Evolutionary conservation across 2,113 vertebrate genomes (phyloP).

Genomic region (Callaeas wilsoni): DNA sequence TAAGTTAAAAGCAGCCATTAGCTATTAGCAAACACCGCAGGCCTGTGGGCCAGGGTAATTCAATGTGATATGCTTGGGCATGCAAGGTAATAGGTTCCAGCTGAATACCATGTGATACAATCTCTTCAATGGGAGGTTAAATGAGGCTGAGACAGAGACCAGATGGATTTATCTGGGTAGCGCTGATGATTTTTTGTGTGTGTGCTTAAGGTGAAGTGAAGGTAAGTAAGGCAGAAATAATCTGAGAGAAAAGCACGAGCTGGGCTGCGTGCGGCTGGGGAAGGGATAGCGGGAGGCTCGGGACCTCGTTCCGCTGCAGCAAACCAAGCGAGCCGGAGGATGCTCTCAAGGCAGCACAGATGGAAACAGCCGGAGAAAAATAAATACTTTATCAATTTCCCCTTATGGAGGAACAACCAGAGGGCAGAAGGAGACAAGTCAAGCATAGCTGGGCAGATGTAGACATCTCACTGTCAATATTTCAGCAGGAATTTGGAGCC

Average conservation of each 20-base stretch:
- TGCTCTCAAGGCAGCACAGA: not conserved
- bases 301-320: not conserved
- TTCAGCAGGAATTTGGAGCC: not conserved
- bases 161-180: slow-evolving; percentile 57
- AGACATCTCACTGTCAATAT: not conserved
- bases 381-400: slow-evolving; percentile 3
- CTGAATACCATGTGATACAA: slow-evolving; percentile 36
- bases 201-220: slow-evolving; percentile 29
- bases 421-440: not conserved
- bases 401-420: not conserved
- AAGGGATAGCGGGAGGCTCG: not conserved
- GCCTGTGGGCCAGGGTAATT: slow-evolving; percentile 50
- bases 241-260: not conserved
- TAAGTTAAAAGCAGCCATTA: slow-evolving; percentile 25
- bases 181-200: not conserved
- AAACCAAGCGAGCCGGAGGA: not conserved
- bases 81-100: slow-evolving; percentile 61
- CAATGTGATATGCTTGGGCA: slow-evolving; percentile 64
- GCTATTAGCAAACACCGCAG: slow-evolving; percentile 24
- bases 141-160: slow-evolving; percentile 64
- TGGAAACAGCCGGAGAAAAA: not conserved
- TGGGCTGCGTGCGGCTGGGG: rapidly evolving
- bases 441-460: not conserved
- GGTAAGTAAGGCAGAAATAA: slow-evolving; percentile 1
- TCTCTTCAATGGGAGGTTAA: slow-evolving; percentile 48